Evolutionary conservation across 2,113 vertebrate genomes (phyloP), one percentile per base, ranked within the genome.

Genomic region (Prolemur simus): DNA sequence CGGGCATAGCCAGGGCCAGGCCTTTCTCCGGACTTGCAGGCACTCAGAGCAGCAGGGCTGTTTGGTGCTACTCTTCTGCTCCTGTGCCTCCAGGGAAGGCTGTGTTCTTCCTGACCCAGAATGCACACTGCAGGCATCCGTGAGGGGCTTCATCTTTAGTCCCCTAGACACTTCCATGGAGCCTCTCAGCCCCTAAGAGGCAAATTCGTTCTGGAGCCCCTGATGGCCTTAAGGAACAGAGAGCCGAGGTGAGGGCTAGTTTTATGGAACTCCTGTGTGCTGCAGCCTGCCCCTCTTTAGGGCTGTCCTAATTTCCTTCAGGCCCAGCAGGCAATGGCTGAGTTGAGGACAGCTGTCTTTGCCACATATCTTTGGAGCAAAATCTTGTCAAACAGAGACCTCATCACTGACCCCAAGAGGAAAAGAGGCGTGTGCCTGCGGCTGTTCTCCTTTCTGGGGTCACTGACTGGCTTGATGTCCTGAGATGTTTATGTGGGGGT

Each of bases 231-330:
- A 17, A 37, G 49, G 52, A 77, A 4, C 27, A 56, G 63, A 52
- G 4, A 64, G 12, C 21, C 5, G 47, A 20, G 0, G 20, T 0
- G 0, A 20, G 68, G n/a, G n/a, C 77, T 60, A 14, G 21, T 34
- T 56, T 18, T 8, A 29, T 21, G 68, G 64, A 6, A 18, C 47
- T 58, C 47, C 11, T 5, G 11, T 25, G 5, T 15, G 32, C 17
- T 54, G 5, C 14, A 17, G 85, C n/a, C 32, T 15, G 49, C 20
- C 80, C 45, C 37, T 81, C 64, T 47, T 63, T 6, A 52, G 82
- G 78, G 5, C 12, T 34, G 68, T 9, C 7, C 58, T 60, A 13
- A 4, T 27, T 68, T 54, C n/a, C 52, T 45, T 23, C 1, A 11
- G 60, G 32, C 82, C 42, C 21, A 21, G 54, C 42, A 32, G 78